phyloP scores from a whole-genome alignment of 92 coral and sea anemone species.

The Bergia puertoricense region DNA sequence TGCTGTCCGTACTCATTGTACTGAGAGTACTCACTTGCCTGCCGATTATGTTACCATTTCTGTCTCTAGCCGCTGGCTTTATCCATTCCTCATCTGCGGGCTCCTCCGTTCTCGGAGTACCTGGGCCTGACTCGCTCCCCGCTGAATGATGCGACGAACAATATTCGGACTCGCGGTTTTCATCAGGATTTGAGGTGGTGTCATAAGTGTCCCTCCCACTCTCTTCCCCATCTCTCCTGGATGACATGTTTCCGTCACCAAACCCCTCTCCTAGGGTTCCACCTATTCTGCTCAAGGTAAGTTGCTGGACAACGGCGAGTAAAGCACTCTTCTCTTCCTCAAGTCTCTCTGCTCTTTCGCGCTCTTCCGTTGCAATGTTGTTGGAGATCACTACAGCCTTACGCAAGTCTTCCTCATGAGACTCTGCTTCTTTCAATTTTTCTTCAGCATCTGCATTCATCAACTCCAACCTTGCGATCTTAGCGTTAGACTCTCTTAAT shows the following conservation, averaged over 20 bases:
- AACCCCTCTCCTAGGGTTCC: background rate
- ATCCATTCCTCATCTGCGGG: background rate
- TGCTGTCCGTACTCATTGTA: slow-evolving; percentile 26
- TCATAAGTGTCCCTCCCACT: background rate
- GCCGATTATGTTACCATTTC: slow-evolving; percentile 30
- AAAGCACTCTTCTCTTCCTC: slow-evolving; percentile 55
- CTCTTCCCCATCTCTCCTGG: background rate
- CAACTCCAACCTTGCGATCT: slow-evolving; percentile 74
- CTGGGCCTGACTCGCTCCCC: background rate
- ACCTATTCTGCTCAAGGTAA: slow-evolving; percentile 28
- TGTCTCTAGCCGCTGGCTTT: slow-evolving; percentile 21
- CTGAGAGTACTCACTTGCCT: slow-evolving; percentile 21
- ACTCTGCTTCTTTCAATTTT: slow-evolving; percentile 70
- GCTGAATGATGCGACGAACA: background rate
- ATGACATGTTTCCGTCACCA: background rate
- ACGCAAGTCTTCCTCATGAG: slow-evolving; percentile 73
- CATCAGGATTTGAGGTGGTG: background rate
- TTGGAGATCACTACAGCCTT: slow-evolving; percentile 80
- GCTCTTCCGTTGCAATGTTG: slow-evolving; percentile 82
- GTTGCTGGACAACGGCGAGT: slow-evolving; percentile 26
- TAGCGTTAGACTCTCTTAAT: slow-evolving; percentile 76
- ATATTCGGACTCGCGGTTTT: background rate
- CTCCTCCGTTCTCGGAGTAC: background rate
- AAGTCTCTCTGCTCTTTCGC: slow-evolving; percentile 59
- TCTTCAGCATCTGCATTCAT: slow-evolving; percentile 81